Evolutionary conservation across 2,888 invertebrate genomes (phyloP), one percentile per base, ranked within the genome.

Genomic region (Microplitis manilae): DNA sequence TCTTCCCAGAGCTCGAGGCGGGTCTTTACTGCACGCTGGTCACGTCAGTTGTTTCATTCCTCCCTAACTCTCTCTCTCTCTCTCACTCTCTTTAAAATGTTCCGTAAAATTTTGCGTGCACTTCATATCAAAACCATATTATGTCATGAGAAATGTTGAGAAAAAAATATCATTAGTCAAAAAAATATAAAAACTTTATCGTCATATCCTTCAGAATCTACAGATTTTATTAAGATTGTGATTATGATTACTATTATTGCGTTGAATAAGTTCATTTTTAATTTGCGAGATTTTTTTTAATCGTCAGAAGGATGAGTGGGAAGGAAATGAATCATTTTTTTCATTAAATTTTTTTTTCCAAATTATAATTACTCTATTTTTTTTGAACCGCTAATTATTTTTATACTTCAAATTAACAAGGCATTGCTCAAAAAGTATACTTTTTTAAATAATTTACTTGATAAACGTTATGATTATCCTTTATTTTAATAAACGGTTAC

Each of bases 1-100:
- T 73, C 65, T 73, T 73, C 73, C 67, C 38, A 73, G 73, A 65
- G 73, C 40, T 50, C 20, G 65, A 30, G 9, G 62, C 15, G 65
- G 20, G 15, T 72, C 64, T 38, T 9, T 73, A n/a, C 65, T 41
- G 50, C 67, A 73, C 67, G 73, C 67, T 50, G 30, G 73, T 73
- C 73, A 73, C 73, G 73, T 73, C 59, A 67, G 20, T 13, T 7
- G 9, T 38, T 65, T 13, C 50, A 50, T 50, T 50, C 8, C 50
- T 50, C 13, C 50, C 50, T 50, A 6, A 13, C 9, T 5, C 50
- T 50, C 50, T 50, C 50, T 50, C 50, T 8, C 50, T 50, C 50
- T 8, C 50, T 50, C 50, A 30, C 30, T 30, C 30, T 30, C 30
- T 4, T 38, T 15, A n/a, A 70, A 59, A 62, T 9, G 50, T 13